Percentiles rank a stretch among this genome's conserved stretches.
These are phyloP conservation scores for Hippoglossus hippoglossus DNA, from an alignment of 2,797 vertebrate genomes.

Conservation along the genomic window DNA sequence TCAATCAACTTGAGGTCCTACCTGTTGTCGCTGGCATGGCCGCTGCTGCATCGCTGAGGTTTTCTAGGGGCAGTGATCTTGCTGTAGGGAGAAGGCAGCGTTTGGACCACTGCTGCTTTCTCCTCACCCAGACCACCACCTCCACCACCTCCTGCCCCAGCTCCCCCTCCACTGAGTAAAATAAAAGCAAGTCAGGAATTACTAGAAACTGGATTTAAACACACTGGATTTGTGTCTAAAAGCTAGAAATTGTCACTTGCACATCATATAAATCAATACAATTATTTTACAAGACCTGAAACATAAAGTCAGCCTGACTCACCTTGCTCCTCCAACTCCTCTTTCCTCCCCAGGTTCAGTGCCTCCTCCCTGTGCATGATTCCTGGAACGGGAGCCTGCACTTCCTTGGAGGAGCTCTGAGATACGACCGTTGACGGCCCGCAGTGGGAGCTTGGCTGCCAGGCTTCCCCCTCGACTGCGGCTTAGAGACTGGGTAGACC, in stretches of 20 bases:
- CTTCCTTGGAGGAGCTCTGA: conserved; percentile 95
- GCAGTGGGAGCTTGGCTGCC: conserved; percentile 91
- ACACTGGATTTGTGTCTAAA: background rate
- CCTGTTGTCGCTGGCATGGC: conserved; percentile 94
- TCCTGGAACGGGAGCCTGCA: conserved; percentile 74
- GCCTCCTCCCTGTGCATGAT: conserved; percentile 82
- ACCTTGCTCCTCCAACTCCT: conserved; percentile 61
- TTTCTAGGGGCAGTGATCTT: conserved; percentile 96
- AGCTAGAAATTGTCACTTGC: background rate
- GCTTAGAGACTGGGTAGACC: conserved; percentile 98
- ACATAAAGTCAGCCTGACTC: conserved; percentile 6
- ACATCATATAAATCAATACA: background rate
- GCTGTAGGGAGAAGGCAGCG: conserved; percentile 97
- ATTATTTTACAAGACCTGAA: background rate
- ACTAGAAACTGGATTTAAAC: background rate
- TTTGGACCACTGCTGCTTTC: conserved; percentile 80
- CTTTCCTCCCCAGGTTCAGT: conserved; percentile 78
- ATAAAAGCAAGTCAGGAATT: background rate
- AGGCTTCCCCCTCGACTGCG: conserved; percentile 90
- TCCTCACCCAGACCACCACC: conserved; percentile 79
- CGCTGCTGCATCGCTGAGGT: conserved; percentile 94
- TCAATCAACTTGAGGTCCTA: conserved; percentile 26
- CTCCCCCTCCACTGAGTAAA: conserved; percentile 74
- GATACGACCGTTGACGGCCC: conserved; percentile 94
- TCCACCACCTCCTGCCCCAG: conserved; percentile 66